Evolutionary conservation across 2,797 vertebrate genomes (phyloP), one percentile per base, ranked within the genome.

Genomic region (Acipenser ruthenus): DNA sequence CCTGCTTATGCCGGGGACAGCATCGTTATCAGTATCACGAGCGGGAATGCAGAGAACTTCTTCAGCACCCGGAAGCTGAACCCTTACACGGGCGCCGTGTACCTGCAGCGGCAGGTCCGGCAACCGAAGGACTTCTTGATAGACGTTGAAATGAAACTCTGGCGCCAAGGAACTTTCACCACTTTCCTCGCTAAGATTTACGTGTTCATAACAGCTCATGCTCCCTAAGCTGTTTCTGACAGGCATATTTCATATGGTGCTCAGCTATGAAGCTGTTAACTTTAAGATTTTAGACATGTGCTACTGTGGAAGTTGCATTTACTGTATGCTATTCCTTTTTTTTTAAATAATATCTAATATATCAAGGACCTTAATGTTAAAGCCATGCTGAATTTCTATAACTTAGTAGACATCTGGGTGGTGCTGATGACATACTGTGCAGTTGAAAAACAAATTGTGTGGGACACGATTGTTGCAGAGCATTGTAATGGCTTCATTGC

Each of bases 131-230:
- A 99, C 82, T 99, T 99, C 74, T 77, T 93, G 52, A 73, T 99
- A 67, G 91, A 92, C 0, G 94, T 97, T 48, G 95, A 98, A 80
- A 99, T 99, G 96, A 97, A 94, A 77, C 91, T 99, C 1, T 95
- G 95, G 88, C 91, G 96, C 48, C 94, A 95, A 83, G 96, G 95
- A 83, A 83, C 23, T 1, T 87, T 90, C 65, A 89, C 88, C 71
- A 87, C 87, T 5, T 91, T 91, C 79, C 85, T 86, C 37, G 88
- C 75, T 83, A 90, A 84, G 76, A 95, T 99, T 81, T 93, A 94
- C 56, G 90, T 99, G 68, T 98, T 98, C 82, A 96, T 99, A 78
- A 96, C 95, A 0, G 71, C 86, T 72, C 89, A 88, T 15, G 82
- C 85, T 0, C 89, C 93, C 73, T 97, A 90, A 93, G 69, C 55